Evolutionary conservation across 1,140 invertebrate genomes (phyloP), one percentile per base, ranked within the genome.

Genomic region (Drosophila sulfurigaster): DNA sequence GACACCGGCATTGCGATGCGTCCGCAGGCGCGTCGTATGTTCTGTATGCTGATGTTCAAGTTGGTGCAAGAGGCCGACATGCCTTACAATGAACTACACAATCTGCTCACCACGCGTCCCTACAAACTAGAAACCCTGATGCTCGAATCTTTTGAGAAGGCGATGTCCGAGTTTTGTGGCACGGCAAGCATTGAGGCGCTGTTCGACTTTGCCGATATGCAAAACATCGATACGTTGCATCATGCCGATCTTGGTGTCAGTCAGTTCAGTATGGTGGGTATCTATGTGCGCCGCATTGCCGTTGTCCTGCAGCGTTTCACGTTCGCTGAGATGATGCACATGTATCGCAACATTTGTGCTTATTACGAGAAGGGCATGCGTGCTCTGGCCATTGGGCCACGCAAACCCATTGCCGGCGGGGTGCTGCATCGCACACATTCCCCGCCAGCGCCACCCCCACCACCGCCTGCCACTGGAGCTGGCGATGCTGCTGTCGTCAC

Each of bases 271-370:
- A 93, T 95, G 91, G 91, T 94, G 93, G 96, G 96, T 20, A 91
- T 97, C 67, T 98, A 97, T 93, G 93, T 98, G 63, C 94, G 97
- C 72, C 94, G 97, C 82, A 96, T 97, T 87, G 94, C 96, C 62
- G 93, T 98, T 1, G 95, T 96, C 62, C 95, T 98, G 92, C 96
- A 98, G 81, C 97, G 96, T 91, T 93, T 98, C 45, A 95, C 95
- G 25, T 98, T 98, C 93, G 95, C 95, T 32, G 96, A 97, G 93
- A 94, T 97, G 25, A 95, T 95, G 58, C 93, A 93, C 28, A 93
- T 96, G 43, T 96, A 95, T 87, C 94, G 95, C 77, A 94, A 95
- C 74, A 95, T 96, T 71, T 94, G 94, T 80, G 88, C 92, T 2
- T 96, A 96, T 75, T 95, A 95, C 89, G 93, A 95, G 75, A 66